Conservation (phyloP, 2,113 vertebrate species). For the Calidris pygmaea region DNA sequence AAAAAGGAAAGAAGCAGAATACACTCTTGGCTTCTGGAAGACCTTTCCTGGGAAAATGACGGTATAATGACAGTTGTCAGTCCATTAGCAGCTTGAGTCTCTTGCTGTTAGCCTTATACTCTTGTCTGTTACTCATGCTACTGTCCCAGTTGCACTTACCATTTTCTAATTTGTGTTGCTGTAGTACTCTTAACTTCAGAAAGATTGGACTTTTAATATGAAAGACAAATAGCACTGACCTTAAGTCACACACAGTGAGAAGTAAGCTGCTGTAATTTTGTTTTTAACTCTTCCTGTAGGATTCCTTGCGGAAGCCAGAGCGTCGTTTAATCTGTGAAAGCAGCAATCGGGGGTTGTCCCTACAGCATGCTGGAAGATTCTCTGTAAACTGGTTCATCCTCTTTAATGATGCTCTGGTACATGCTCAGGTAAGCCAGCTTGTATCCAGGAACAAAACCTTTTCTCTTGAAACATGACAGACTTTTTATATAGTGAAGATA, state of each 20-base stretch:
- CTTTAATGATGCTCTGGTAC: constrained; percentile 93
- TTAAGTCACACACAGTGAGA: neutral
- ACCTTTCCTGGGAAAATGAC: constrained; percentile 99
- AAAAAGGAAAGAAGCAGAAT: constrained; percentile 91
- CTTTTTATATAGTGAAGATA: neutral
- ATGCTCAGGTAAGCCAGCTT: constrained; percentile 88
- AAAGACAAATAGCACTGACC: neutral
- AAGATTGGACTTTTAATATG: neutral
- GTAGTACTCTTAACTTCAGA: neutral
- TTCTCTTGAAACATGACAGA: accelerated
- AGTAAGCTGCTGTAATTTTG: neutral
- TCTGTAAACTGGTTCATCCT: constrained; percentile 99
- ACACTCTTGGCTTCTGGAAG: constrained; percentile 93
- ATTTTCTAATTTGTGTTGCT: neutral
- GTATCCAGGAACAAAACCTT: neutral
- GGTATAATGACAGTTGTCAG: constrained; percentile 66
- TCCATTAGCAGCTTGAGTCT: neutral
- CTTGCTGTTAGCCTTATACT: neutral
- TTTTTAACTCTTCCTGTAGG: constrained; percentile 69
- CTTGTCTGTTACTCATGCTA: neutral
- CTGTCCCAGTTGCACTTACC: neutral
- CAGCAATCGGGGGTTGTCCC: constrained; percentile 89
- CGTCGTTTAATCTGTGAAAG: constrained; percentile 94
- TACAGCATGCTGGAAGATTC: constrained; percentile 95
- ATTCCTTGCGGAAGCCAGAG: constrained; percentile 90